Base-by-base conservation (phyloP, 2,113 vertebrate species). In the Rostratula benghalensis region DNA sequence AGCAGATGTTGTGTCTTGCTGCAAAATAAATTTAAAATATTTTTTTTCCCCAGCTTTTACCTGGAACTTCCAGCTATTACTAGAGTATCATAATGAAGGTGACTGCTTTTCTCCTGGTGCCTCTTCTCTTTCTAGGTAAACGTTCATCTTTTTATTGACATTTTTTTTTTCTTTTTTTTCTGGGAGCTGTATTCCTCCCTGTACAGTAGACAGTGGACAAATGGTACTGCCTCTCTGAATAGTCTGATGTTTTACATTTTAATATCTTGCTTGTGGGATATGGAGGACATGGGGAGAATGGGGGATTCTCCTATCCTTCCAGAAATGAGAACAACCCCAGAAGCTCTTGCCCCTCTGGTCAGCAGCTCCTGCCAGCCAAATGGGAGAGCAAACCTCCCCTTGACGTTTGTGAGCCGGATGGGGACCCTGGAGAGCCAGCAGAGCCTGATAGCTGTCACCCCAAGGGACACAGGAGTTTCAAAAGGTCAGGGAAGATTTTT, bases 401-500 rank as follows among this genome's bases (percentile, higher is more conserved):
- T 53, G 48, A 65, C 0, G 0, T 50, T 15, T 1, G 0, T 3
- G 13, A 80, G n/a, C 28, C 41, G 67, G 59, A 77, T 2, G 6
- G 28, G 25, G 67, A 45, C 31, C 37, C 63, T 69, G 1, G 1
- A 48, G 59, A 85, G 37, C 43, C 56, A 37, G 6, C 28, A 25
- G 41, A 85, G 70, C 78, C 24, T 64, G 50, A 9, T 2, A 57
- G 64, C 35, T 68, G 35, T 91, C 95, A 70, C 64, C 45, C 28
- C 90, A 68, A 74, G 84, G 76, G 51, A 60, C 51, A 89, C 43
- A 76, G 61, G 88, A 79, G 16, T 96, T 97, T 97, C 90, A 57
- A 97, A 98, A 97, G 94, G 97, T 94, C 94, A 89, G 25, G 31
- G 85, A 90, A 85, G 69, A 77, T 90, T 25, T 51, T 25, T 54